Evolutionary conservation across 2,888 invertebrate species (phyloP).

Genomic region (Autographa gamma): DNA sequence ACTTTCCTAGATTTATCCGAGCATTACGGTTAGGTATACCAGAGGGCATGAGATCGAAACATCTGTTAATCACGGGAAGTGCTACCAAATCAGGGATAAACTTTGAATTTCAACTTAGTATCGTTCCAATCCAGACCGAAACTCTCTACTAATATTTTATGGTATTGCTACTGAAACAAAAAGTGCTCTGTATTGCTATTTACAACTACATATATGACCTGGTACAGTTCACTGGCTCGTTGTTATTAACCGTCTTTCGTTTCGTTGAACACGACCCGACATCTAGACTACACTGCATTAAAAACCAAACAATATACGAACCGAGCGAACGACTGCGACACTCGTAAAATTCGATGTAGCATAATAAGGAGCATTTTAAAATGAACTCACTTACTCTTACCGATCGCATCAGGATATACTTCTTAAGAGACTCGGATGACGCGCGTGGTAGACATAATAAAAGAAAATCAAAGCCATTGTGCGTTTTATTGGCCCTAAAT

Average conservation of each 20-base stretch:
- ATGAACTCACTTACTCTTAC: conserved; percentile 13
- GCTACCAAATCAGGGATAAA: conserved; percentile 1
- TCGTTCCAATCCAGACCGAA: neutral
- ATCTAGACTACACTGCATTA: conserved; percentile 20
- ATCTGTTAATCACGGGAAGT: no score
- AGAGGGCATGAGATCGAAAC: neutral
- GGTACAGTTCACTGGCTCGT: conserved; percentile 30
- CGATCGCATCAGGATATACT: conserved; percentile 33
- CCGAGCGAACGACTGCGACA: conserved; percentile 26
- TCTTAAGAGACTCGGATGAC: conserved; percentile 60
- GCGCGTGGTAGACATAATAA: conserved; percentile 75
- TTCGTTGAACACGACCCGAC: conserved; percentile 19
- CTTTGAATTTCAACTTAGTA: neutral
- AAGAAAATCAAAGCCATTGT: conserved; percentile 79
- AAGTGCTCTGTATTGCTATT: neutral
- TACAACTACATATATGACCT: neutral
- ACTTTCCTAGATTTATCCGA: neutral
- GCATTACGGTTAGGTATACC: neutral
- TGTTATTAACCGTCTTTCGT: conserved; percentile 5
- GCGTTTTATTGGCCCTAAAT: conserved; percentile 78
- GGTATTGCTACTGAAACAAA: neutral
- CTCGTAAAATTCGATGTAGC: conserved; percentile 43
- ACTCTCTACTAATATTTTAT: neutral
- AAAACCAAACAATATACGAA: conserved; percentile 39
- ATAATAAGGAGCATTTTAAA: conserved; percentile 19